Conservation (phyloP, 1,140 invertebrate species). For the Eupristina koningsbergeri region DNA sequence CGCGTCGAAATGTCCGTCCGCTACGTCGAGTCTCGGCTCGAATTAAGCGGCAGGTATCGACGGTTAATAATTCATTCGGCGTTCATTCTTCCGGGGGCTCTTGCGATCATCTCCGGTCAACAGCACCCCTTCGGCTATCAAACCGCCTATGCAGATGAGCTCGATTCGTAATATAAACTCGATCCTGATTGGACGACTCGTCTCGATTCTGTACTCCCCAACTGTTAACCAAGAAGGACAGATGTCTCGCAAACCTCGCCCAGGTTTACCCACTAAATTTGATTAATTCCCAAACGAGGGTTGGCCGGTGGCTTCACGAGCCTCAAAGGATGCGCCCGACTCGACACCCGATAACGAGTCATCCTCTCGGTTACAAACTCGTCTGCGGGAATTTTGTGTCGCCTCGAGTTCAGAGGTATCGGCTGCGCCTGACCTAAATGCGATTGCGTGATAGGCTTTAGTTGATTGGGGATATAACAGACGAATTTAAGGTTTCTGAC, state of each 20-base stretch:
- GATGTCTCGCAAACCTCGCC: background rate
- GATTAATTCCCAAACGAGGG: background rate
- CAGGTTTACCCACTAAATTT: background rate
- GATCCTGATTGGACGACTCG: background rate
- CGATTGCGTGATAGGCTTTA: no score
- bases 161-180: background rate
- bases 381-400: background rate
- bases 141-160: background rate
- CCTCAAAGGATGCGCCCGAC: no score
- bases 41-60: constrained; percentile 19
- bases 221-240: background rate
- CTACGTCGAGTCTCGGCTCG: background rate
- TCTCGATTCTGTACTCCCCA: background rate
- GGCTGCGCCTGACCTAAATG: no score
- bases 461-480: no score
- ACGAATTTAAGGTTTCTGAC: no score
- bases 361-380: background rate
- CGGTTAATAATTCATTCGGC: constrained; percentile 36
- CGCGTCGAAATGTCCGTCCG: background rate
- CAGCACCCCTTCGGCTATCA: background rate
- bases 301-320: no score
- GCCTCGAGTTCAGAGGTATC: background rate
- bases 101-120: no score
- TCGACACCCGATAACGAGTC: background rate
- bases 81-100: background rate